Evolutionary conservation across 2,888 invertebrate genomes (phyloP).

Genomic region (Opisthograptis luteolata): DNA sequence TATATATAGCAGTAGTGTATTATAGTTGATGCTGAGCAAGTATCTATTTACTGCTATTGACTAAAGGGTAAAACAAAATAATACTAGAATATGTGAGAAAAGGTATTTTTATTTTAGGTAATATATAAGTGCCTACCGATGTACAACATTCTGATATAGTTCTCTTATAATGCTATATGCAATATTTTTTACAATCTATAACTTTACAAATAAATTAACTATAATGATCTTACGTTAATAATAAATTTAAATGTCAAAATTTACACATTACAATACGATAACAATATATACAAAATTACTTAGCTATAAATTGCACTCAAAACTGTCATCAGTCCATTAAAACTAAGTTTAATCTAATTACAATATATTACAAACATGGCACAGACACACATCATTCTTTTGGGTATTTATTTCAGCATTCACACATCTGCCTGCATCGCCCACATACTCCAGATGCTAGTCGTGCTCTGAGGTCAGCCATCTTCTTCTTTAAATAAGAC

Average conservation of each 20-base stretch:
- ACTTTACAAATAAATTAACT: conserved; percentile 28
- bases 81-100: no score
- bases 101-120: no score
- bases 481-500: conserved; percentile 94
- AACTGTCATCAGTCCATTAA: not conserved
- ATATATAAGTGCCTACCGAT: no score
- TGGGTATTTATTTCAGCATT: conserved; percentile 36
- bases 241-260: not conserved
- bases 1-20: no score
- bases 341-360: not conserved
- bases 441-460: conserved; percentile 78
- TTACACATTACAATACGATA: not conserved
- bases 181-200: not conserved
- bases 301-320: conserved; percentile 13
- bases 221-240: not conserved
- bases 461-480: conserved; percentile 89
- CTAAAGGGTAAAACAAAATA: no score
- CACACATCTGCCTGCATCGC: conserved; percentile 47
- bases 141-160: no score
- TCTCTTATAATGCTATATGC: no score
- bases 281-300: conserved; percentile 5
- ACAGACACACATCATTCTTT: conserved; percentile 29
- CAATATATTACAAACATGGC: conserved; percentile 27
- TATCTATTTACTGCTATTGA: no score
- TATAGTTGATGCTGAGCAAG: no score